phyloP scores from a whole-genome alignment of 2,888 invertebrate genomes.

The Drosophila barbarae region DNA sequence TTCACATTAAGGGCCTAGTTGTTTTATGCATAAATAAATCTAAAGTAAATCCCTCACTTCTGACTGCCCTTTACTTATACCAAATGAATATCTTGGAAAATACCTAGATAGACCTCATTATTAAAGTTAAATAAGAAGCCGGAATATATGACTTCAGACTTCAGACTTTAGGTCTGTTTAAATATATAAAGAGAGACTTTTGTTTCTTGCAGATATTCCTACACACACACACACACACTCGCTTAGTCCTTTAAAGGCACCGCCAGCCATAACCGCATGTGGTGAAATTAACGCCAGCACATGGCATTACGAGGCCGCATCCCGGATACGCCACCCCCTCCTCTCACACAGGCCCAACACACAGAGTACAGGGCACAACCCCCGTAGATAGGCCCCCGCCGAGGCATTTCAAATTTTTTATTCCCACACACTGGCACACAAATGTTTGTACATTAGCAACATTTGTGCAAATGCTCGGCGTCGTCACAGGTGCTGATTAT shows the following conservation, averaged over 20 bases:
- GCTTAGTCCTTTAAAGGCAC: constrained; percentile 1
- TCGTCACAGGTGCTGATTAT: constrained; percentile 72
- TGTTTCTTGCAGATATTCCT: neutral
- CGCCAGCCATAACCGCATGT: constrained; percentile 52
- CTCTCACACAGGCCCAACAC: neutral
- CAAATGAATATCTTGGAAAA: too few relatives aligned
- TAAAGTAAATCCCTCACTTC: too few relatives aligned
- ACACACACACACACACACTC: neutral
- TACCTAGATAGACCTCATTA: too few relatives aligned
- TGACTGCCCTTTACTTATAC: too few relatives aligned
- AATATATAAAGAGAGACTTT: constrained; percentile 25
- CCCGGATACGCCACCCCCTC: constrained; percentile 18
- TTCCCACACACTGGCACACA: constrained; percentile 40
- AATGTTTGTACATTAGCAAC: constrained; percentile 73
- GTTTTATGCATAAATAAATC: too few relatives aligned
- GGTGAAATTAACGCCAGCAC: constrained; percentile 59
- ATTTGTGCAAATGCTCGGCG: constrained; percentile 60
- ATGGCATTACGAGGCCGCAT: constrained; percentile 52
- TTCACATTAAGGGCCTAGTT: too few relatives aligned
- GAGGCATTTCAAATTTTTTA: constrained; percentile 58
- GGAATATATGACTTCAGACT: too few relatives aligned
- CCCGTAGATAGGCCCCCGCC: constrained; percentile 16
- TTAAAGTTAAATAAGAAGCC: neutral
- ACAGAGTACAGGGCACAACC: constrained; percentile 2
- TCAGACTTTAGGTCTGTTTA: neutral